phyloP scores from a whole-genome alignment of 2,888 invertebrate genomes.

The Diaphora mendica region DNA sequence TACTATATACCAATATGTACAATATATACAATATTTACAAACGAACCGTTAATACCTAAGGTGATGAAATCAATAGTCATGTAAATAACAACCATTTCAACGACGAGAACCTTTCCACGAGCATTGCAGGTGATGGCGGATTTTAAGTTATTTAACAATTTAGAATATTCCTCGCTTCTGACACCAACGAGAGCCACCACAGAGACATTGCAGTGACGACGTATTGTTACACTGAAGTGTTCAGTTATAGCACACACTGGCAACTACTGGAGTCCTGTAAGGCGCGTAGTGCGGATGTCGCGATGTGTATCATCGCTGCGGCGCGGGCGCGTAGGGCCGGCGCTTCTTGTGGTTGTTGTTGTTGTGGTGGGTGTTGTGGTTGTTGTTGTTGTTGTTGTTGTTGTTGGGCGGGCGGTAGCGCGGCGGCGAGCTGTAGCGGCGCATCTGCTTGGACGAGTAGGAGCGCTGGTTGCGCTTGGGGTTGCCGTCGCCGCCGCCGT shows the following conservation, averaged over 20 bases:
- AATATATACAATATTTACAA: slow-evolving; percentile 23
- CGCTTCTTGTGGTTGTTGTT: slow-evolving; percentile 61
- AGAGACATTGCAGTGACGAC: neutral
- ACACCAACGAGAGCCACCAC: neutral
- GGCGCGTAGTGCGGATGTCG: too few relatives aligned
- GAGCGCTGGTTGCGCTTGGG: slow-evolving; percentile 55
- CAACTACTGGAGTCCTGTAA: too few relatives aligned
- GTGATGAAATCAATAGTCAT: neutral
- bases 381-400: slow-evolving; percentile 15
- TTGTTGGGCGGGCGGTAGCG: slow-evolving; percentile 21
- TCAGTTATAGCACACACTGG: too few relatives aligned
- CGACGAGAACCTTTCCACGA: neutral
- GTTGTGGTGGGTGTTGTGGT: neutral
- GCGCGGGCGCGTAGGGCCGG: slow-evolving; percentile 63
- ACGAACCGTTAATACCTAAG: slow-evolving; percentile 1
- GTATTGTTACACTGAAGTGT: too few relatives aligned
- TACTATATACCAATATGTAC: slow-evolving; percentile 17
- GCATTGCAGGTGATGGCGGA: neutral
- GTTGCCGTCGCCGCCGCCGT: slow-evolving; percentile 50
- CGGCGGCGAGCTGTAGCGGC: slow-evolving; percentile 57
- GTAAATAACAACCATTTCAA: slow-evolving; percentile 1
- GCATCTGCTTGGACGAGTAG: slow-evolving; percentile 63
- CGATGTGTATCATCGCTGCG: slow-evolving; percentile 61
- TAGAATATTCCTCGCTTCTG: neutral
- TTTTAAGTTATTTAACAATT: neutral